These are phyloP conservation scores for Panurus biarmicus DNA, from an alignment of 2,113 vertebrate genomes.

Conservation along the genomic window DNA sequence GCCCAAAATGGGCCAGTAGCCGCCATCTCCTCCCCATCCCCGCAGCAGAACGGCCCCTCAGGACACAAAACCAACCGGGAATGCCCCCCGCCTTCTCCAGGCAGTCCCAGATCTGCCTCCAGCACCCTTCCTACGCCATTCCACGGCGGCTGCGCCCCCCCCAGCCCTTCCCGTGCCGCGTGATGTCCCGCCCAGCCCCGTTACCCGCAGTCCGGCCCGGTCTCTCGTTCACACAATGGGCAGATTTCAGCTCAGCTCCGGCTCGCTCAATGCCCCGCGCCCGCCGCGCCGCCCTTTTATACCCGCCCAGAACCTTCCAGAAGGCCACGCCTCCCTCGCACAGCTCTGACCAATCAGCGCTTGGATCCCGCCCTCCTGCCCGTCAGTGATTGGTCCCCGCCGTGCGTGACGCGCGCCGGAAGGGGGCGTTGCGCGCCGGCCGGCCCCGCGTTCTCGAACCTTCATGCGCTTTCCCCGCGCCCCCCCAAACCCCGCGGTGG, in stretches of 20 bases:
- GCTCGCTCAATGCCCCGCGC: neutral
- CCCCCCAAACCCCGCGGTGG: neutral
- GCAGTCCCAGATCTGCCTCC: rapidly evolving
- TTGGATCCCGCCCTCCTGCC: rapidly evolving
- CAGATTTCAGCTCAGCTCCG: rapidly evolving
- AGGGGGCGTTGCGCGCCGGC: neutral
- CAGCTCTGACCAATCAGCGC: rapidly evolving
- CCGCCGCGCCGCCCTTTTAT: neutral
- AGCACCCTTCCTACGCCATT: rapidly evolving
- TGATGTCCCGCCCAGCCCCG: neutral
- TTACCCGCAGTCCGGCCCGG: neutral
- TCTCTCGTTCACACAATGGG: neutral
- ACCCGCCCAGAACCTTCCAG: neutral
- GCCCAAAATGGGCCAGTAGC: rapidly evolving
- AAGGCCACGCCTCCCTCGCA: neutral
- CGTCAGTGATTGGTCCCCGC: rapidly evolving
- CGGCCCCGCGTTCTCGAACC: neutral
- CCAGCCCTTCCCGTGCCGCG: too few species aligned
- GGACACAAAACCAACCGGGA: neutral
- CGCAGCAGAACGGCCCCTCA: rapidly evolving
- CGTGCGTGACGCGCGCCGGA: neutral
- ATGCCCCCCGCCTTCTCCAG: rapidly evolving
- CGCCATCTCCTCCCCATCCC: too few species aligned
- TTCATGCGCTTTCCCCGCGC: neutral
- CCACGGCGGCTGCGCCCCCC: rapidly evolving